Conservation (phyloP, 2,888 invertebrate genomes). For the Eurois occulta region DNA sequence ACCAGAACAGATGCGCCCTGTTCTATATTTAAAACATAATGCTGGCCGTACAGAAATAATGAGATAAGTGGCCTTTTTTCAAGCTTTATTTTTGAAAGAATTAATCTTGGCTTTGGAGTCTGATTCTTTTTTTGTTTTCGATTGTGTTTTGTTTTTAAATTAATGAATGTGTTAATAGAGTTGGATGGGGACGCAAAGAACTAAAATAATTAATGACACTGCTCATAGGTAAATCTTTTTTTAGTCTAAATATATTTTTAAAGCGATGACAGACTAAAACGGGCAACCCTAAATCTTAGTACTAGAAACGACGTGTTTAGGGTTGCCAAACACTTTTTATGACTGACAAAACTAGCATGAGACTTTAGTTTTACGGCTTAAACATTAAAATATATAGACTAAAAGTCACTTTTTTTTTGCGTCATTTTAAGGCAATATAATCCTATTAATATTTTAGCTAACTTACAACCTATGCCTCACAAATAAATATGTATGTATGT, state of each 20-base stretch:
- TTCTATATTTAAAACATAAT: slow-evolving; percentile 66
- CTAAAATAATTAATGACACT: slow-evolving; percentile 44
- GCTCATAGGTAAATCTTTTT: slow-evolving; percentile 1
- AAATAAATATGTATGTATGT: background rate
- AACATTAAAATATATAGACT: slow-evolving; percentile 13
- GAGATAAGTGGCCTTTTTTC: slow-evolving; percentile 64
- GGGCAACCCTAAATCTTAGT: background rate
- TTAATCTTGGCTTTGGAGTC: slow-evolving; percentile 50
- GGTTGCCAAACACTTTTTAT: slow-evolving; percentile 16
- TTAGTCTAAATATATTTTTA: background rate
- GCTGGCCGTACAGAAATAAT: slow-evolving; percentile 60
- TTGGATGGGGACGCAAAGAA: slow-evolving; percentile 35
- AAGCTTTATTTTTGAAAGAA: slow-evolving; percentile 57
- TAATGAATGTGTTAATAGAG: slow-evolving; percentile 66
- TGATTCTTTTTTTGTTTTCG: slow-evolving; percentile 47
- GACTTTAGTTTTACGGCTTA: slow-evolving; percentile 30
- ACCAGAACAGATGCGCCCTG: slow-evolving; percentile 66
- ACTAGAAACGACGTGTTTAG: slow-evolving; percentile 14
- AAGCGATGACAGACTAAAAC: background rate
- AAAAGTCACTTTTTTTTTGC: slow-evolving; percentile 16
- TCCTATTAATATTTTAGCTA: background rate
- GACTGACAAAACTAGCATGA: background rate
- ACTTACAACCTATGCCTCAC: background rate
- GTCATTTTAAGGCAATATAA: slow-evolving; percentile 3
- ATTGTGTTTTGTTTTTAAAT: slow-evolving; percentile 57